Conservation (phyloP, 1,140 invertebrate species). For the Drosophila mojavensis region DNA sequence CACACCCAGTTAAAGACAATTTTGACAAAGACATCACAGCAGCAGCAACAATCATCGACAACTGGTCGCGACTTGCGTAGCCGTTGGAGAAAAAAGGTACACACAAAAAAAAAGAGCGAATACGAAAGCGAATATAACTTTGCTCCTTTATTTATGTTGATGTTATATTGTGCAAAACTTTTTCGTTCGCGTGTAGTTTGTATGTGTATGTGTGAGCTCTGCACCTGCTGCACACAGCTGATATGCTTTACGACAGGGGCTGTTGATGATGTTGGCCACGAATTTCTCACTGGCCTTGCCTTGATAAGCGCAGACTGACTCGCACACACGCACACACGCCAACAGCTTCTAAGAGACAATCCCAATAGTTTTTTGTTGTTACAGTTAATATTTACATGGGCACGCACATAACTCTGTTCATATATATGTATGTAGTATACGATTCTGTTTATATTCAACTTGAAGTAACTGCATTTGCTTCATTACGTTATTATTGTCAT, state of each 20-base stretch:
- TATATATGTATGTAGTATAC: not conserved
- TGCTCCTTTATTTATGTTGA: constrained; percentile 32
- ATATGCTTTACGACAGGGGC: constrained; percentile 15
- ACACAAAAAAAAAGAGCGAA: not conserved
- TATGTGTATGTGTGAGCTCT: not conserved
- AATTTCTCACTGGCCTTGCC: constrained; percentile 49
- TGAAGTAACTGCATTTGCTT: constrained; percentile 17
- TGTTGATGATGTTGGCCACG: constrained; percentile 28
- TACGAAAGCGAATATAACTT: constrained; percentile 7
- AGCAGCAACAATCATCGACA: constrained; percentile 41
- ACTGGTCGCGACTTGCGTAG: constrained; percentile 34
- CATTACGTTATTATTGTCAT: not conserved
- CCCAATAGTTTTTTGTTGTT: constrained; percentile 2
- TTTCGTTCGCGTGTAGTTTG: not conserved
- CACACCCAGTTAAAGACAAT: constrained; percentile 21
- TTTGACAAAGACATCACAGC: constrained; percentile 54
- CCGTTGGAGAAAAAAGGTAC: constrained; percentile 30
- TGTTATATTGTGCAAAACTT: not conserved
- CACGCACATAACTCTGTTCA: not conserved
- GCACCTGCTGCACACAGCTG: constrained; percentile 50
- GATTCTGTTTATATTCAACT: not conserved
- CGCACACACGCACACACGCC: constrained; percentile 45
- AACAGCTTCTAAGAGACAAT: constrained; percentile 25
- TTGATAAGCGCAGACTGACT: constrained; percentile 71
- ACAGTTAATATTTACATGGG: constrained; percentile 4